Conservation (phyloP, 1,140 invertebrate genomes). For the Drosophila ercepeae region DNA sequence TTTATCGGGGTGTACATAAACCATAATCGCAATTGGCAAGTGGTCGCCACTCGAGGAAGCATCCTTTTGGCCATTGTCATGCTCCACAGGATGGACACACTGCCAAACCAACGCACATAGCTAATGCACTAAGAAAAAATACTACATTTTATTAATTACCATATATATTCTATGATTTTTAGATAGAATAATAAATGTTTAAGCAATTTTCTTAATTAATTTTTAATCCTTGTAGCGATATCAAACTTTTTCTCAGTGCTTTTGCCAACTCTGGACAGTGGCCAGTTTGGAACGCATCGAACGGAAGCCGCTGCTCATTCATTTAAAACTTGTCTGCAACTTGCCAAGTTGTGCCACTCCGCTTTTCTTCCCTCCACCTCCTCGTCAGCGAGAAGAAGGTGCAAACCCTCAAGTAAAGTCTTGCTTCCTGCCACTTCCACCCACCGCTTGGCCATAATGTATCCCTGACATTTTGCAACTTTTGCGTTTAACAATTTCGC, state of each 20-base stretch:
- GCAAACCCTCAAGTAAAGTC: constrained; percentile 67
- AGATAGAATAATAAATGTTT: too few relatives aligned
- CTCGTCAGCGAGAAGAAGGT: constrained; percentile 33
- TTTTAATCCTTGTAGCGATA: background rate
- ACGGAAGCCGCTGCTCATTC: constrained; percentile 79
- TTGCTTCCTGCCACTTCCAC: constrained; percentile 40
- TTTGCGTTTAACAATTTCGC: constrained; percentile 82
- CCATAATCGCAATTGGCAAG: constrained; percentile 82
- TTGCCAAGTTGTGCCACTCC: constrained; percentile 62
- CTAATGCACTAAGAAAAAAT: background rate
- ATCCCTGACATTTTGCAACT: constrained; percentile 74
- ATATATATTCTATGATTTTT: too few relatives aligned
- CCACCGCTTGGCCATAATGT: constrained; percentile 17
- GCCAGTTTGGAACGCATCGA: constrained; percentile 66
- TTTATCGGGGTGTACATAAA: constrained; percentile 76
- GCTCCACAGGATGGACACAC: constrained; percentile 60
- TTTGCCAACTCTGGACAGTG: constrained; percentile 45
- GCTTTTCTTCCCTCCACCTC: background rate
- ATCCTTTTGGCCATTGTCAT: constrained; percentile 70
- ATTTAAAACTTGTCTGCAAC: constrained; percentile 80
- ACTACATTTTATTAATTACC: background rate
- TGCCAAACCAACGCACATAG: constrained; percentile 24
- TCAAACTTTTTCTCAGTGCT: constrained; percentile 4
- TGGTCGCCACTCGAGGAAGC: constrained; percentile 71
- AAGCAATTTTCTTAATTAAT: too few relatives aligned